A percentile compares a stretch with the other conserved stretches of the same genome.
These are phyloP conservation scores for Passer montanus DNA, from an alignment of 2,113 vertebrate genomes.

Conservation along the genomic window DNA sequence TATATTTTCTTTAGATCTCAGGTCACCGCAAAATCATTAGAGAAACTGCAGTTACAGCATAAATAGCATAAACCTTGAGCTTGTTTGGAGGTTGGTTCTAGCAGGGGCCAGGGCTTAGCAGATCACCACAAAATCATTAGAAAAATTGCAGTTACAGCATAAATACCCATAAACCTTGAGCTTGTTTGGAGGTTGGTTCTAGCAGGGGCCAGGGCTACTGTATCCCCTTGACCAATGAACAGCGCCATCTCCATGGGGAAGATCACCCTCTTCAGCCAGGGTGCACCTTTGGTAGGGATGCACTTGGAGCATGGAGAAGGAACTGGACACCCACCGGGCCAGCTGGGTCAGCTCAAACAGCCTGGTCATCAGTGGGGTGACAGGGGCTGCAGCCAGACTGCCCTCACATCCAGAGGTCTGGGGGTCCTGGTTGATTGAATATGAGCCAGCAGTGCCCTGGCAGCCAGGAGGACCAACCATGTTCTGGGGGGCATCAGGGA, in stretches of 20 bases:
- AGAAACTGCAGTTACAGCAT: background rate
- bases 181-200: constrained; percentile 95
- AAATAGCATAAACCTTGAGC: constrained; percentile 79
- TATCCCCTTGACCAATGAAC: constrained; percentile 80
- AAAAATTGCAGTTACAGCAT: background rate
- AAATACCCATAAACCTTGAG: constrained; percentile 77
- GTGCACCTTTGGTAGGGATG: constrained; percentile 91
- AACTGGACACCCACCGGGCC: constrained; percentile 91
- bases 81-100: constrained; percentile 95
- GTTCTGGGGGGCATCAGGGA: background rate
- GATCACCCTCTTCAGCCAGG: constrained; percentile 87
- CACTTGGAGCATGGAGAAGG: constrained; percentile 89
- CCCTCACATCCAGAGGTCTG: constrained; percentile 70
- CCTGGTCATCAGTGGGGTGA: constrained; percentile 90
- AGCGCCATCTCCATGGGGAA: constrained; percentile 75
- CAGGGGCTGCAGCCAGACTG: constrained; percentile 84
- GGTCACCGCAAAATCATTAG: background rate
- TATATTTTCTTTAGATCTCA: background rate
- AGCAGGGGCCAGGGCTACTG: constrained; percentile 91
- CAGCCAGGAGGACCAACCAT: background rate
- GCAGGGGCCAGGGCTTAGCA: constrained; percentile 85
- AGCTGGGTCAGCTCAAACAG: constrained; percentile 95
- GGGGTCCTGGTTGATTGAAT: background rate
- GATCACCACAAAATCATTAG: background rate
- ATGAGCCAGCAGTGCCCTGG: background rate